A percentile compares a stretch with the other conserved stretches of the same genome.
Conservation (phyloP, 2,888 invertebrate genomes). For the Ophion obscuratus region DNA sequence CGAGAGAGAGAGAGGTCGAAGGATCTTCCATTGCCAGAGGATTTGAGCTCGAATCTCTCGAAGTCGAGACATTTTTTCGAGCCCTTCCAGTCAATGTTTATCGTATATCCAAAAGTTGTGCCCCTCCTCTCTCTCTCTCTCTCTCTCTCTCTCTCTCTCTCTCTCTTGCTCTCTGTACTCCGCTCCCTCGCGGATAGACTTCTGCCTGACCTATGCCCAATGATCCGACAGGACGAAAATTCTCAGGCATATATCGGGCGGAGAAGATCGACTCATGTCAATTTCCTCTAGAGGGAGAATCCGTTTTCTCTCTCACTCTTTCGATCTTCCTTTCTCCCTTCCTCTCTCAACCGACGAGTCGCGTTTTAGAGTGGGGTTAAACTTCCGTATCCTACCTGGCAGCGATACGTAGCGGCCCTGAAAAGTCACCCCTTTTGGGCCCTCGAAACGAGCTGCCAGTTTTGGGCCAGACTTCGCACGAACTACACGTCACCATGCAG, state of each 20-base stretch:
- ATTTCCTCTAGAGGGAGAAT: conserved; percentile 40
- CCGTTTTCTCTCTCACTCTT: conserved; percentile 18
- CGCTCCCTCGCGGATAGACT: conserved; percentile 76
- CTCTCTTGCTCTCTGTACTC: neutral
- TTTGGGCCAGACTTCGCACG: conserved; percentile 81
- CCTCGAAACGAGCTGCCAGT: conserved; percentile 78
- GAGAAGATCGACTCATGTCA: conserved; percentile 61
- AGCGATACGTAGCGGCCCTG: conserved; percentile 5
- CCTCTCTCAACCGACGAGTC: conserved; percentile 16
- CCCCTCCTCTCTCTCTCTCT: conserved; percentile 27
- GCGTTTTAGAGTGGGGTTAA: conserved; percentile 54
- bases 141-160: conserved; percentile 2
- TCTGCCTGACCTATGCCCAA: conserved; percentile 83
- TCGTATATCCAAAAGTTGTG: conserved; percentile 80
- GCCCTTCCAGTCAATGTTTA: conserved; percentile 80
- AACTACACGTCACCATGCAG: conserved; percentile 75
- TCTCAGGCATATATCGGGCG: conserved; percentile 76
- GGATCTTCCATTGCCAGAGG: conserved; percentile 34
- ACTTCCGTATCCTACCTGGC: conserved; percentile 58
- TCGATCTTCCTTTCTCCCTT: neutral
- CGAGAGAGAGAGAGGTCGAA: conserved; percentile 27
- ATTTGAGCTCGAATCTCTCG: conserved; percentile 56
- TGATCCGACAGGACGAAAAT: conserved; percentile 78
- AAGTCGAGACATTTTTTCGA: conserved; percentile 46
- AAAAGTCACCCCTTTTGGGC: conserved; percentile 71